These are phyloP conservation scores for Chelonia mydas DNA, from an alignment of 2,797 vertebrate genomes.

Conservation along the genomic window DNA sequence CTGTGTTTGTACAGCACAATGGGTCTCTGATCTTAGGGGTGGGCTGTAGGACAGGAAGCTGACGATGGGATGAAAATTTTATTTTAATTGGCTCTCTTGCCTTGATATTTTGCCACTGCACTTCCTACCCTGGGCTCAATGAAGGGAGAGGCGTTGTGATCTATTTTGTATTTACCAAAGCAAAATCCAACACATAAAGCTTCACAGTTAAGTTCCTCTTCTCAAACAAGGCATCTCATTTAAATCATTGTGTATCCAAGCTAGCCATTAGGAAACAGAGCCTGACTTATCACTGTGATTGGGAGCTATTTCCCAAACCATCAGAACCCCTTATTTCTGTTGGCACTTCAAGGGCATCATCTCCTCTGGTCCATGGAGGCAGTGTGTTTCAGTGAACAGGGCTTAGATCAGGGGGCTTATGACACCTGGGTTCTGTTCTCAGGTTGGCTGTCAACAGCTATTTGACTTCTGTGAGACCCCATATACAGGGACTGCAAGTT, in stretches of 20 bases:
- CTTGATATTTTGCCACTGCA: not conserved
- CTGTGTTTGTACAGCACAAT: conserved; percentile 24
- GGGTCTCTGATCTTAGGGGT: not conserved
- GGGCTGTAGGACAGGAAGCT: conserved; percentile 25
- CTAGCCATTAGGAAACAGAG: not conserved
- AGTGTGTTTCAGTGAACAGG: not conserved
- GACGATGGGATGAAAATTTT: not conserved
- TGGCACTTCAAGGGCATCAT: not conserved
- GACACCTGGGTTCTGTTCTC: not conserved
- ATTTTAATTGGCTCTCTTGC: conserved; percentile 28
- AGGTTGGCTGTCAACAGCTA: not conserved
- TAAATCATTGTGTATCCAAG: not conserved
- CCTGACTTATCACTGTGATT: not conserved
- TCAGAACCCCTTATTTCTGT: not conserved
- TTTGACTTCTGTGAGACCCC: not conserved
- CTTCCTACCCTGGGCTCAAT: not conserved
- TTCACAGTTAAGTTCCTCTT: conserved; percentile 4
- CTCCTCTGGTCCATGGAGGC: not conserved
- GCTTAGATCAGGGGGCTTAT: not conserved
- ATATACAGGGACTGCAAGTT: not conserved
- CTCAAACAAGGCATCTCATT: not conserved
- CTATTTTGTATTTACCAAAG: conserved; percentile 2
- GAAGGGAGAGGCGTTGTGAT: not conserved
- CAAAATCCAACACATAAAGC: conserved; percentile 13
- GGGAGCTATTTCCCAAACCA: conserved; percentile 20